These are phyloP conservation scores for Cantharis lateralis DNA, from an alignment of 2,888 invertebrate species.

Conservation along the genomic window DNA sequence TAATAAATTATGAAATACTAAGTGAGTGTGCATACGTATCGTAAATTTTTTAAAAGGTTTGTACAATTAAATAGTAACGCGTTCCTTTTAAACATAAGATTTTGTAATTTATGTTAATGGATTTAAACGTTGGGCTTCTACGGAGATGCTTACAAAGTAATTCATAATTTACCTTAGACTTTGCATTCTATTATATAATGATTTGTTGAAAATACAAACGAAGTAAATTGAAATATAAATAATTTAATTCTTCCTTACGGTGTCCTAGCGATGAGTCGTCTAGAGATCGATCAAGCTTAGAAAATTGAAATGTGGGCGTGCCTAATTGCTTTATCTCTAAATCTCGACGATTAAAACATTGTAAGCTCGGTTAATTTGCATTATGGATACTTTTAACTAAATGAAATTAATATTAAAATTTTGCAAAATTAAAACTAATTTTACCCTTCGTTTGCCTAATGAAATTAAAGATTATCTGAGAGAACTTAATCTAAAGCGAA, in stretches of 20 bases:
- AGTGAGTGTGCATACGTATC: neutral
- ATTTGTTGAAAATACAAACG: neutral
- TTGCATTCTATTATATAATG: neutral
- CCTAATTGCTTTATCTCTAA: neutral
- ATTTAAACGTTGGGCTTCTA: neutral
- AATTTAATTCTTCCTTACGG: neutral
- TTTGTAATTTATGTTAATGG: neutral
- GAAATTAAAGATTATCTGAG: constrained; percentile 14
- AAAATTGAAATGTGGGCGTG: neutral
- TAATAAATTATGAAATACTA: neutral
- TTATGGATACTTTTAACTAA: no score
- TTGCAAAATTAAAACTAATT: neutral
- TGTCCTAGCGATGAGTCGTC: neutral
- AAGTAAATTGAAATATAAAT: neutral
- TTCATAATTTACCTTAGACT: neutral
- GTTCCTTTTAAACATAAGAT: neutral
- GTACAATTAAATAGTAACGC: neutral
- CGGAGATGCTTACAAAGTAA: neutral
- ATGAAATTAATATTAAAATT: neutral
- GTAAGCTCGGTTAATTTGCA: neutral
- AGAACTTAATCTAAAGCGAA: constrained; percentile 10
- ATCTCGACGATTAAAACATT: no score
- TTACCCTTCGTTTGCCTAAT: constrained; percentile 8
- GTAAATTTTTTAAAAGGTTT: neutral
- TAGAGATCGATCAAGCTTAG: neutral